A percentile compares a stretch with the other conserved stretches of the same genome.
phyloP scores from a whole-genome alignment of 2,888 invertebrate genomes.

The Digitonthophagus gazella region DNA sequence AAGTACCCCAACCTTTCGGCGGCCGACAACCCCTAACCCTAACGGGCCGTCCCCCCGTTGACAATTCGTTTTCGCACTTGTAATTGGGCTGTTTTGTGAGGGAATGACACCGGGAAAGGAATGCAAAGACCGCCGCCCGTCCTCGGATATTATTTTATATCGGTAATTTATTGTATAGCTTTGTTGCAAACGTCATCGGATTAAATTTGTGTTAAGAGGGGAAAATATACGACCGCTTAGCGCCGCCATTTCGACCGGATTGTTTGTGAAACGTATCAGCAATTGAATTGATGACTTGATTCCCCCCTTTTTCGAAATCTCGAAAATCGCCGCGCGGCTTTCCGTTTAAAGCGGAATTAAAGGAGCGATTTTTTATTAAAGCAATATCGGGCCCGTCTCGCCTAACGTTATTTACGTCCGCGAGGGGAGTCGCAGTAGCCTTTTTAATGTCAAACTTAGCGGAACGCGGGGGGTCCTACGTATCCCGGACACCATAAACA shows the following conservation, averaged over 20 bases:
- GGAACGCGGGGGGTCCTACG: not conserved
- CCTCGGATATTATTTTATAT: constrained; percentile 52
- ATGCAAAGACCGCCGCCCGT: constrained; percentile 45
- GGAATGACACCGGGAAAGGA: constrained; percentile 46
- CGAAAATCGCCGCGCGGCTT: constrained; percentile 6
- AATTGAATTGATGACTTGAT: constrained; percentile 8
- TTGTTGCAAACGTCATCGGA: constrained; percentile 49
- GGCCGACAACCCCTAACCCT: constrained; percentile 18
- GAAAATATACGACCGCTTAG: constrained; percentile 31
- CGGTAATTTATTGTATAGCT: constrained; percentile 52
- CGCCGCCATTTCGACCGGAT: constrained; percentile 15
- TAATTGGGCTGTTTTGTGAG: constrained; percentile 40
- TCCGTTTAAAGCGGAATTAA: not conserved
- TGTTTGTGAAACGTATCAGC: constrained; percentile 4
- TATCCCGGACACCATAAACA: constrained; percentile 16
- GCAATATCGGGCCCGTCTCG: not conserved
- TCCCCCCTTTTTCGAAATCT: not conserved
- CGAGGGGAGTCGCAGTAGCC: not conserved
- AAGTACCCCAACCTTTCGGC: constrained; percentile 18
- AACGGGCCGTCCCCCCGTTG: constrained; percentile 21
- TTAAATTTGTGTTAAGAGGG: constrained; percentile 45
- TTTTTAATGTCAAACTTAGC: constrained; percentile 15
- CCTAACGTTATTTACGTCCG: not conserved
- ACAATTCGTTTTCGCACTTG: constrained; percentile 32
- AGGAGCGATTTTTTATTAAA: not conserved